Base-by-base conservation (phyloP, 1,140 invertebrate genomes). In the Schlechtendalia chinensis region DNA sequence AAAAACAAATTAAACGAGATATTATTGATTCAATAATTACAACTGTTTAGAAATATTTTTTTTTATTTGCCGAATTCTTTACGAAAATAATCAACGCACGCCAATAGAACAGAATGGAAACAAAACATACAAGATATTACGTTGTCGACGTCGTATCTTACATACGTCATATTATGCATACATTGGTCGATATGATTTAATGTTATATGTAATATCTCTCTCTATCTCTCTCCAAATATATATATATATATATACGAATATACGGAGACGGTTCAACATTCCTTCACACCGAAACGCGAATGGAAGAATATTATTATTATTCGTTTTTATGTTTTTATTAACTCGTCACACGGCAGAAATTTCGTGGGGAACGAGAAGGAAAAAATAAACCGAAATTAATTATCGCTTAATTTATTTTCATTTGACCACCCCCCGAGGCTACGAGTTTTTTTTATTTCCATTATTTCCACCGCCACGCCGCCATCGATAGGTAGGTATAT, bases 331-430 rank as follows among this genome's bases (percentile, higher is more conserved):
- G 75, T 79, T 63, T 79, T 79, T 79, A 79, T 79, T 79, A 79
- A 79, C 54, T 79, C 75, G 75, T 79, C 75, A 79, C 75, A 61
- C 29, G 58, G 47, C 47, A 1, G 14, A 12, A 50, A 50, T 50
- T 12, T 50, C 19, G 61, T 10, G 17, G 19, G 4, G 63, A 69
- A 47, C n/a, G n/a, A 67, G 11, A 5, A 17, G 29, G 16, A 63
- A 16, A 45, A 17, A 79, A n/a, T 63, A 45, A 24, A 77, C 54
- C 54, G 22, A 77, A 79, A 79, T 79, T 79, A 79, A 79, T 79
- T 79, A 79, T 79, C 75, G 75, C 61, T 79, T 79, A 79, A 79
- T 79, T 79, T 79, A 79, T 79, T 63, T 79, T 61, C 75, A 79
- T 79, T 79, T 47, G 45, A 58, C 56, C 58, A 29, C 75, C 75